phyloP scores from a whole-genome alignment of 2,113 vertebrate genomes.

The Bubo scandiacus region DNA sequence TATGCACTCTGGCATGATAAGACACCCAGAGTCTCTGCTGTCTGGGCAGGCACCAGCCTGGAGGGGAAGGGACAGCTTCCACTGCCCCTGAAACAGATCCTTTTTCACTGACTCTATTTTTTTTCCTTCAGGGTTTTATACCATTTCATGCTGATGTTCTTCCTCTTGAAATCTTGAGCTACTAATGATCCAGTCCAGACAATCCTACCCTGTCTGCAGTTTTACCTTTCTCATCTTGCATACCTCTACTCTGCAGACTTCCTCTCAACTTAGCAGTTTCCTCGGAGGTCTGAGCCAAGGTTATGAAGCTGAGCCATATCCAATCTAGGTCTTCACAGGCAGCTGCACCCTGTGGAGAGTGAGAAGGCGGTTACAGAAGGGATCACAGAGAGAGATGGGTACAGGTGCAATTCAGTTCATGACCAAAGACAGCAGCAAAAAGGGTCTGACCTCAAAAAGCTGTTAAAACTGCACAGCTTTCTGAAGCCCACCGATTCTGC shows the following conservation, averaged over 20 bases:
- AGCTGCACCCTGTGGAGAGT: neutral
- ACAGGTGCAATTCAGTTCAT: neutral
- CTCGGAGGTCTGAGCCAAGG: neutral
- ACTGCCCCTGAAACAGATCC: neutral
- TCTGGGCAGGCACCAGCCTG: neutral
- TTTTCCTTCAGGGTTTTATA: neutral
- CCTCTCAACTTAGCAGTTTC: neutral
- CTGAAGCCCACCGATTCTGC: fast-evolving
- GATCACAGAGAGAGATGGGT: neutral
- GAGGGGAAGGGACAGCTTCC: neutral
- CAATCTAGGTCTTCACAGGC: neutral
- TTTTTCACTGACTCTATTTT: neutral
- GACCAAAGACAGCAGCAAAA: neutral
- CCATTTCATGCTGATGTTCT: neutral
- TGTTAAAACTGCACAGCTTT: neutral
- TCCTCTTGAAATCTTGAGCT: neutral
- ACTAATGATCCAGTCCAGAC: neutral
- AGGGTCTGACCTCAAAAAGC: neutral
- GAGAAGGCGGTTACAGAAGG: neutral
- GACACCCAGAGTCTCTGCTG: neutral
- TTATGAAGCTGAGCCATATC: neutral
- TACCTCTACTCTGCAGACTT: neutral
- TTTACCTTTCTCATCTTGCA: neutral
- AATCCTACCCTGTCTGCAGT: neutral
- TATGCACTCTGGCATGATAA: neutral